These are phyloP conservation scores for Eupithecia abbreviata DNA, from an alignment of 2,888 invertebrate species.

Conservation along the genomic window DNA sequence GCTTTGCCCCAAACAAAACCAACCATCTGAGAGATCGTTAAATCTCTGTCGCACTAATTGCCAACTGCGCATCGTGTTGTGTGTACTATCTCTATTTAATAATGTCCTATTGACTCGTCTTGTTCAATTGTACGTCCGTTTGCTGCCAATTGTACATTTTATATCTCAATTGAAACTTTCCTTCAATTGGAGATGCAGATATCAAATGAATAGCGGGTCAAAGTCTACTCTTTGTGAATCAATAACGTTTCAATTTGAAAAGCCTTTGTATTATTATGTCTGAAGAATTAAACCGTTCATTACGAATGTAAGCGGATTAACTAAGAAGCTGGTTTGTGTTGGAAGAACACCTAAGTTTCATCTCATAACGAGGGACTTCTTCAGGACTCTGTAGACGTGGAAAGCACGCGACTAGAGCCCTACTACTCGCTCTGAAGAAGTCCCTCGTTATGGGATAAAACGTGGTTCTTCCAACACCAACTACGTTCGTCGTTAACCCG, in stretches of 20 bases:
- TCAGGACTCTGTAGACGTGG: too few relatives aligned
- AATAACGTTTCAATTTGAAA: constrained; percentile 13
- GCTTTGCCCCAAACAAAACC: constrained; percentile 12
- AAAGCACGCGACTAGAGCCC: too few relatives aligned
- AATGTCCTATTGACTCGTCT: not conserved
- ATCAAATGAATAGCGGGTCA: constrained; percentile 24
- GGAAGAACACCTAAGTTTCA: too few relatives aligned
- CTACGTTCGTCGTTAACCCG: not conserved
- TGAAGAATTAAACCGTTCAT: not conserved
- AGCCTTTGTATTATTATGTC: not conserved
- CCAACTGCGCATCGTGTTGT: constrained; percentile 41
- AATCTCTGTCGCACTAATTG: constrained; percentile 34
- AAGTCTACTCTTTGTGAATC: constrained; percentile 23
- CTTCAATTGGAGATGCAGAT: constrained; percentile 25
- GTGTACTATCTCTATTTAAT: constrained; percentile 9
- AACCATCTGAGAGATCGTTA: constrained; percentile 21
- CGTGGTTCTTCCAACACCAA: not conserved
- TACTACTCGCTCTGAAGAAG: not conserved
- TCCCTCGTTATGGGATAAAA: not conserved
- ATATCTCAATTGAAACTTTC: constrained; percentile 33
- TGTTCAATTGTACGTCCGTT: not conserved
- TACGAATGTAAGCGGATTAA: too few relatives aligned
- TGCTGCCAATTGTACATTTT: constrained; percentile 5
- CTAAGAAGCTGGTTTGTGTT: too few relatives aligned
- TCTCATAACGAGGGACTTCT: too few relatives aligned